Evolutionary conservation across 2,113 vertebrate genomes (phyloP).

Genomic region (Cololabis saira): DNA sequence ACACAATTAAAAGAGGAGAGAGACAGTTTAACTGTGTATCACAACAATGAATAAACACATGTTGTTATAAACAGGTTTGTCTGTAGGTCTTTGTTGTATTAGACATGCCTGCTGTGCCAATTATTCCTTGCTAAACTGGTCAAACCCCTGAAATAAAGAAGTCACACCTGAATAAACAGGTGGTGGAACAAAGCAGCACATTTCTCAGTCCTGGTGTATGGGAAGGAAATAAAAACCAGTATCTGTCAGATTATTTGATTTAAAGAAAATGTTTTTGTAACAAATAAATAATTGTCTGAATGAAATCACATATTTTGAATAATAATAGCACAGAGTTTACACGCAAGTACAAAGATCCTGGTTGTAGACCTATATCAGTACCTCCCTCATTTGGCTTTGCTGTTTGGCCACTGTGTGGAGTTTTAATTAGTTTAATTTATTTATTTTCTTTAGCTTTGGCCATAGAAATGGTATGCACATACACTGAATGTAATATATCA

Average conservation of each 20-base stretch:
- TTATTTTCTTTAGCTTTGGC: too few species aligned
- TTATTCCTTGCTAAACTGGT: conserved; percentile 39
- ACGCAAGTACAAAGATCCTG: conserved; percentile 9
- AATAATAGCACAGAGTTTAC: conserved; percentile 5
- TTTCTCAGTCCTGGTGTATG: conserved; percentile 13
- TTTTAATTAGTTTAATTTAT: too few species aligned
- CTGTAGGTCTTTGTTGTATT: conserved; percentile 27
- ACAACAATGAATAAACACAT: background rate
- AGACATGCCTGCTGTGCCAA: conserved; percentile 38
- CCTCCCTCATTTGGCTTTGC: background rate
- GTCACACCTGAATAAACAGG: conserved; percentile 25
- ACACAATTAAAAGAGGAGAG: conserved; percentile 9
- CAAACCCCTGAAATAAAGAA: conserved; percentile 19
- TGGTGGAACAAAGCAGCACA: conserved; percentile 4
- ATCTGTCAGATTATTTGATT: background rate
- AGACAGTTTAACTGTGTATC: conserved; percentile 11
- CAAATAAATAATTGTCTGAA: too few species aligned
- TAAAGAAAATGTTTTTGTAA: background rate
- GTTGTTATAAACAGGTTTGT: conserved; percentile 41
- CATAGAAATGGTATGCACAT: too few species aligned
- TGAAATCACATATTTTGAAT: conserved; percentile 19
- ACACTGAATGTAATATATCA: too few species aligned
- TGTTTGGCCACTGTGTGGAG: too few species aligned
- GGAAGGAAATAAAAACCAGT: background rate
- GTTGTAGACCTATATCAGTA: too few species aligned